phyloP scores from a whole-genome alignment of 2,888 invertebrate species.

The Ophion obscuratus region DNA sequence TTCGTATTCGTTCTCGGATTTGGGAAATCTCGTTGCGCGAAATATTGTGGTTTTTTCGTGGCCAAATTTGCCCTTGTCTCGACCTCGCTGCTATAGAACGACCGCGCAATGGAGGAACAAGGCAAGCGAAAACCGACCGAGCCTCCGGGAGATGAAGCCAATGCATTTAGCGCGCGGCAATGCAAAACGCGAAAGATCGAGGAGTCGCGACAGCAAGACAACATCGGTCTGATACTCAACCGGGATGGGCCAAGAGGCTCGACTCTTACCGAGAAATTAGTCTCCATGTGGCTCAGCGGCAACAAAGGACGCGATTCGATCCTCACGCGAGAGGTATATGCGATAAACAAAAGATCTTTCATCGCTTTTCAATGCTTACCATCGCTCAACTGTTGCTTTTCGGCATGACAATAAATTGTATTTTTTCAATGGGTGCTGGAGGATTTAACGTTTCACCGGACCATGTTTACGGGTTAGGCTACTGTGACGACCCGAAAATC shows the following conservation, averaged over 20 bases:
- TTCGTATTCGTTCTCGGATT: not conserved
- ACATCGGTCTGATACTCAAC: not conserved
- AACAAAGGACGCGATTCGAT: constrained; percentile 29
- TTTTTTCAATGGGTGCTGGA: no score
- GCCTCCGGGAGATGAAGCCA: not conserved
- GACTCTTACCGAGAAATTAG: constrained; percentile 52
- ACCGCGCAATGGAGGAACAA: constrained; percentile 6
- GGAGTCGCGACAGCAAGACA: not conserved
- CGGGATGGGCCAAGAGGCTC: constrained; percentile 26
- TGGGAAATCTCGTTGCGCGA: not conserved
- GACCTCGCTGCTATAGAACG: constrained; percentile 6
- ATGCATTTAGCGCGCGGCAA: not conserved
- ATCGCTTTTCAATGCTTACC: not conserved
- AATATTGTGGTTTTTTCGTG: not conserved
- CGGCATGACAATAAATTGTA: not conserved
- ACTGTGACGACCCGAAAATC: no score
- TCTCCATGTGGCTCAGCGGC: constrained; percentile 52
- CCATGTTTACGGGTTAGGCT: no score
- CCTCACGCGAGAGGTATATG: constrained; percentile 45
- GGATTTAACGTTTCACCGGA: no score
- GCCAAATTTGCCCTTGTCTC: not conserved
- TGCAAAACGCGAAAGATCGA: constrained; percentile 36
- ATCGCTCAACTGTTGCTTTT: not conserved
- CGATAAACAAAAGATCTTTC: not conserved
- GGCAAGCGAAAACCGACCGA: constrained; percentile 13